Percentiles rank a stretch among this genome's conserved stretches.
These are phyloP conservation scores for Athene noctua DNA, from an alignment of 2,113 vertebrate species.

Conservation along the genomic window DNA sequence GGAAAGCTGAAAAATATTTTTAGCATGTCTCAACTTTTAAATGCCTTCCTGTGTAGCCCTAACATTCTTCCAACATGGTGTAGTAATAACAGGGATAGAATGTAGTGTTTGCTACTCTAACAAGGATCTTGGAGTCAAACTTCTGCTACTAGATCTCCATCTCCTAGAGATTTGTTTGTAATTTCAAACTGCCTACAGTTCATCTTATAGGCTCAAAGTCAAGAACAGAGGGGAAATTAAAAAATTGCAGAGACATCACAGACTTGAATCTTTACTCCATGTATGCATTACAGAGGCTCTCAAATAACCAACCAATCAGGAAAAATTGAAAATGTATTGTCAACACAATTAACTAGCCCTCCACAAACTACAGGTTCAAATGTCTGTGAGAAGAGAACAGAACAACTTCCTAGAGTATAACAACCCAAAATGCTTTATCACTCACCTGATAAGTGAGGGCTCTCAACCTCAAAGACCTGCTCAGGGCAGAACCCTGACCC, in stretches of 20 bases:
- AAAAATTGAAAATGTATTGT: too few relatives aligned
- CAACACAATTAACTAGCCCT: too few relatives aligned
- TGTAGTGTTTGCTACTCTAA: neutral
- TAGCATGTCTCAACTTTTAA: neutral
- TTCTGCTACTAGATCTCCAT: slow-evolving; percentile 15
- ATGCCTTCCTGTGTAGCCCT: neutral
- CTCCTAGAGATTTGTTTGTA: slow-evolving; percentile 15
- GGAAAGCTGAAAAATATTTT: neutral
- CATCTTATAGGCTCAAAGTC: neutral
- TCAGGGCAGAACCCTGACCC: too few relatives aligned
- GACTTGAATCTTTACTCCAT: neutral
- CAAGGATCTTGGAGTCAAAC: neutral
- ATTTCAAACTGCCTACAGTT: slow-evolving; percentile 8
- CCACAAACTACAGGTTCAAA: too few relatives aligned
- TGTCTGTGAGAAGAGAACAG: too few relatives aligned
- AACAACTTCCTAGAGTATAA: too few relatives aligned
- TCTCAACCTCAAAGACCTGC: too few relatives aligned
- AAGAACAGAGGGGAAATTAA: neutral
- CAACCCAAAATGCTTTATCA: too few relatives aligned
- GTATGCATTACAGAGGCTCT: too few relatives aligned
- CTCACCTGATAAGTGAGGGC: too few relatives aligned
- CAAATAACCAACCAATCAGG: too few relatives aligned
- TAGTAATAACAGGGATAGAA: neutral
- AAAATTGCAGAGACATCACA: neutral
- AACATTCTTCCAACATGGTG: neutral